Base-by-base conservation (phyloP, 2,888 invertebrate genomes). In the Drosophila bunnanda region DNA sequence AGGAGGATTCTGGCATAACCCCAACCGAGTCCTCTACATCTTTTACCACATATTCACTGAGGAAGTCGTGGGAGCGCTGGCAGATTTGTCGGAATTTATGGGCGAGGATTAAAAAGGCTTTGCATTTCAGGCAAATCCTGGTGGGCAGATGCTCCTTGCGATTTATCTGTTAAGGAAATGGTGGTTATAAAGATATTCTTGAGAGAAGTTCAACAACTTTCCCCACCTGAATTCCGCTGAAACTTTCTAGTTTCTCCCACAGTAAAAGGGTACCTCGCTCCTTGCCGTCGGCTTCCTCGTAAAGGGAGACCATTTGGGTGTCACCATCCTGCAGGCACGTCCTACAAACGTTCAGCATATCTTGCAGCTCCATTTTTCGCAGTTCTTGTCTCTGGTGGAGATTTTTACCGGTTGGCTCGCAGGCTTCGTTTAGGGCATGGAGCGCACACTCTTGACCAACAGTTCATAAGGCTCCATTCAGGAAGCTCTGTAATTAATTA, bases 41-140 rank as follows among this genome's bases (percentile, higher is more conserved):
- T 36, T 84, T 83, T 22, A 69, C 76, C 12, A 90, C 79, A 60
- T 88, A 92, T 50, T 90, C 88, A 10, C 88, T 80, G 4, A 92
- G 74, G 32, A 92, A 91, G 22, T 85, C 84, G 71, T 92, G 87
- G 0, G 92, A 92, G 46, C 89, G 91, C 43, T 90, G 88, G 39
- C 93, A 92, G 52, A 92, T 90, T 56, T 83, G 84, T 2, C 90
- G 90, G 75, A 92, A 92, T 56, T 91, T 92, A 66, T 91, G 86
- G 0, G 92, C 90, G 10, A 92, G 78, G 3, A 81, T 83, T 7
- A 92, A 62, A 52, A 92, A 89, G 1, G 82, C 84, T 10, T 90
- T 75, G 55, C 91, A 91, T 43, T 86, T 88, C 0, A 75, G 70
- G 54, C 91, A 92, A 6, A 92, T 92, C 56, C 88, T 80, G n/a